A percentile compares a stretch with the other conserved stretches of the same genome.
phyloP scores from a whole-genome alignment of 2,797 vertebrate genomes.

The Leptodactylus fallax region DNA sequence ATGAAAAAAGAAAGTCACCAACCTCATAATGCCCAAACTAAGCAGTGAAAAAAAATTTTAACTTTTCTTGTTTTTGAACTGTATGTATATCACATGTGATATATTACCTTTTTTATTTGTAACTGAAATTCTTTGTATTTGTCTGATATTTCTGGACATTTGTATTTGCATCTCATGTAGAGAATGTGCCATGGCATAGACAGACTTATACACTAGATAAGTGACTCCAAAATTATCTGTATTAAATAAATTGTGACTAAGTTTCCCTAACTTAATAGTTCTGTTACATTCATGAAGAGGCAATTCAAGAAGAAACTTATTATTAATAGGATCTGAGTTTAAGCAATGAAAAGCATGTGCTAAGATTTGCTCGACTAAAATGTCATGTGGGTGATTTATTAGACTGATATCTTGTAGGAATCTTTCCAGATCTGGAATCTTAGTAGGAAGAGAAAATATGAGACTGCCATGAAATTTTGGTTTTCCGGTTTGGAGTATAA shows the following conservation, averaged over 20 bases:
- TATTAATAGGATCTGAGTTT: neutral
- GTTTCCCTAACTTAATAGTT: neutral
- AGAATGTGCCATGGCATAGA: neutral
- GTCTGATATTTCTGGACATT: neutral
- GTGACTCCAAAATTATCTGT: neutral
- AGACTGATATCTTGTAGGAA: neutral
- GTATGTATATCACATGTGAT: no score
- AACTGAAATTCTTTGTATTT: neutral
- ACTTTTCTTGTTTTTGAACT: no score
- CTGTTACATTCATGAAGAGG: neutral
- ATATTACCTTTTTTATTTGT: neutral
- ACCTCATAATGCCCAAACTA: no score
- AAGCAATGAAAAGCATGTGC: neutral
- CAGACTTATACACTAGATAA: slow-evolving; percentile 2
- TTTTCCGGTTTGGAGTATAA: neutral
- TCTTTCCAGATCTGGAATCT: neutral
- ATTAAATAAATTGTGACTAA: neutral
- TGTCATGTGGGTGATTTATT: neutral
- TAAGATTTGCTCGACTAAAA: neutral
- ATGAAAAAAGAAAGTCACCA: no score
- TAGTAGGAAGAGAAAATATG: neutral
- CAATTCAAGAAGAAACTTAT: neutral
- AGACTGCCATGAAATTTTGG: neutral
- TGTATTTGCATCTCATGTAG: neutral
- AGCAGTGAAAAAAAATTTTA: no score